Base-by-base conservation (phyloP, 2,888 invertebrate species). In the Ectropis crepuscularia region DNA sequence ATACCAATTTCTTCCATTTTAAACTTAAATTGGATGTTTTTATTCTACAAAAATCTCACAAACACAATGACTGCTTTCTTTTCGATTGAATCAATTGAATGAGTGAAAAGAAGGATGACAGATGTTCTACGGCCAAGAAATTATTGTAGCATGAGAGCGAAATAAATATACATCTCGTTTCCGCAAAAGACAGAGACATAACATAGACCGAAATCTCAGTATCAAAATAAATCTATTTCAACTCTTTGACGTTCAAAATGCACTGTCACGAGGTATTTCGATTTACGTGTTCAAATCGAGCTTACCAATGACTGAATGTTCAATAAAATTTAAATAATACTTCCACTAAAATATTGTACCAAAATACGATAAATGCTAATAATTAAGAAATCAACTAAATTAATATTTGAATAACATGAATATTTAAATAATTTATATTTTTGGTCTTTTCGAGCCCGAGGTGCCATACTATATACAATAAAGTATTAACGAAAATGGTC, bases 1-100 rank as follows among this genome's bases (percentile, higher is more conserved):
- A 97, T 95, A 67, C 97, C 96, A 78, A 97, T 96, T 92, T 96
- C 97, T 92, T 97, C 97, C 97, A 97, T 97, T 83, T 71, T 87
- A 9, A 28, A 39, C 38, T 28, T 10, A 38, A n/a, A 43, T 51
- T 43, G 46, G 46, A 4, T 41, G 28, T 36, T 57, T 63, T 57
- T 60, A 28, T 28, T 28, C 16, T 28, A 39, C 48, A 7, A 53
- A 60, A 54, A 53, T 37, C 53, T 59, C 42, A 57, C 59, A 59
- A 53, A 49, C 46, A 57, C 46, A 55, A 50, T 50, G 41, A 46
- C 28, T 1, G 46, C 6, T 45, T 11, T 45, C 37, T 36, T 37
- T 53, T 50, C 12, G 12, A 60, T 53, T 48, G 37, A 55, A 28
- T 28, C 16, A 28, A 28, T 28, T 28, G 9, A 48, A 41, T n/a